Percentiles rank a stretch among this genome's conserved stretches.
Conservation (phyloP, 2,113 vertebrate species). For the Rhinopomastus cyanomelas region DNA sequence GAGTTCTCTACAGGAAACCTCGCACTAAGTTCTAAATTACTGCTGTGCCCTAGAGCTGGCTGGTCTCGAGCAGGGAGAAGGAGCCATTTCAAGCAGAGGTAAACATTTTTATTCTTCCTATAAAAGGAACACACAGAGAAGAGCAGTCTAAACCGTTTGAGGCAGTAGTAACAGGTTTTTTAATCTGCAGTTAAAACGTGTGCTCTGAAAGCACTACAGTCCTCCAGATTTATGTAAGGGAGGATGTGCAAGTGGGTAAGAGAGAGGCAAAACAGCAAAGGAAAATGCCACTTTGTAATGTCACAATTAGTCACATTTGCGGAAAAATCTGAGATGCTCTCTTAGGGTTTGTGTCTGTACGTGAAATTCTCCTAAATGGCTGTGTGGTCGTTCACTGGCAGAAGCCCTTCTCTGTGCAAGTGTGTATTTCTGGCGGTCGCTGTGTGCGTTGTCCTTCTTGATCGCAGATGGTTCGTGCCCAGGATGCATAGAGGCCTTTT, state of each 20-base stretch:
- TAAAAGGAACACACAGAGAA: slow-evolving; percentile 61
- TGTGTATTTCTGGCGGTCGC: background rate
- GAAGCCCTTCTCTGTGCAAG: background rate
- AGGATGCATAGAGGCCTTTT: background rate
- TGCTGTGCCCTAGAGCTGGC: background rate
- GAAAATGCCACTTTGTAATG: background rate
- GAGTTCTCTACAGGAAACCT: background rate
- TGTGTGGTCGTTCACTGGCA: background rate
- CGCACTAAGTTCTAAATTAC: background rate
- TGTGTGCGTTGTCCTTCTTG: background rate
- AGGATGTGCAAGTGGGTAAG: background rate
- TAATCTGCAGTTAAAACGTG: slow-evolving; percentile 15
- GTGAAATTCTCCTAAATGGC: background rate
- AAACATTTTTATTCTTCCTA: slow-evolving; percentile 53
- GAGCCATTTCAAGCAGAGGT: background rate
- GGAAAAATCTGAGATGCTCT: background rate
- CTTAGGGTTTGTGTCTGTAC: background rate
- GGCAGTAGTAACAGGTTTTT: slow-evolving; percentile 16
- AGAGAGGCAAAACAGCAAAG: background rate
- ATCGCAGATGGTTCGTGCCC: background rate
- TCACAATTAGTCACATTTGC: background rate
- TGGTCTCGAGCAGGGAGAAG: background rate
- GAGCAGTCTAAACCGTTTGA: slow-evolving; percentile 33
- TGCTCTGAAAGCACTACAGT: background rate
- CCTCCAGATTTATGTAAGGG: background rate